Base-by-base conservation (phyloP, 1,140 invertebrate species). In the Eumaeus atala region DNA sequence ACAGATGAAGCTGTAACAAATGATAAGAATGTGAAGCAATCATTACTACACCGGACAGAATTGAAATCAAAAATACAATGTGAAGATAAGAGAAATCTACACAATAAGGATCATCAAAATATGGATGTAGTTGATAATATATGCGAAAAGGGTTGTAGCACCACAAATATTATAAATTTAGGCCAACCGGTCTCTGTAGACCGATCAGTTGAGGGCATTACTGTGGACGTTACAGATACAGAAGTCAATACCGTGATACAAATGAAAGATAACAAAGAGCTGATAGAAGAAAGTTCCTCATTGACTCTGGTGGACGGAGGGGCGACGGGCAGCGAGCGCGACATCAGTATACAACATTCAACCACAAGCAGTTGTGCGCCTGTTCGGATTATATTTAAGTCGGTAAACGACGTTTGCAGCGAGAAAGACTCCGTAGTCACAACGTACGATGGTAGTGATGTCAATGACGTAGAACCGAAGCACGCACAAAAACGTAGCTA, bases 261-360 rank as follows among this genome's bases (percentile, higher is more conserved):
- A 17, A 82, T 84, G 78, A 82, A 81, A 58, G 66, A 38, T 0
- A 82, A 78, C 42, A 69, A 67, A 34, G 72, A 76, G n/a, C 50
- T 85, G 0, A 53, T 84, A 8, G 66, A 78, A 56, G n/a, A 58
- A 59, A 1, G 66, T 50, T 83, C 82, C 0, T 77, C 74, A 0
- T 58, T 85, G 0, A 85, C 78, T 7, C 36, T 85, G 52, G 77
- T 82, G 0, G 79, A 85, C 17, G 79, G 81, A 16, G n/a, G n/a
- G n/a, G n/a, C n/a, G n/a, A n/a, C n/a, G n/a, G n/a, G n/a, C n/a
- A n/a, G n/a, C n/a, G n/a, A n/a, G n/a, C n/a, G n/a, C n/a, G n/a
- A n/a, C n/a, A n/a, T n/a, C n/a, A n/a, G n/a, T n/a, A n/a, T n/a
- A n/a, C n/a, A n/a, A n/a, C n/a, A n/a, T n/a, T n/a, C n/a, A n/a